Conservation (phyloP, 1,140 invertebrate genomes). For the Aphidius ervi region DNA sequence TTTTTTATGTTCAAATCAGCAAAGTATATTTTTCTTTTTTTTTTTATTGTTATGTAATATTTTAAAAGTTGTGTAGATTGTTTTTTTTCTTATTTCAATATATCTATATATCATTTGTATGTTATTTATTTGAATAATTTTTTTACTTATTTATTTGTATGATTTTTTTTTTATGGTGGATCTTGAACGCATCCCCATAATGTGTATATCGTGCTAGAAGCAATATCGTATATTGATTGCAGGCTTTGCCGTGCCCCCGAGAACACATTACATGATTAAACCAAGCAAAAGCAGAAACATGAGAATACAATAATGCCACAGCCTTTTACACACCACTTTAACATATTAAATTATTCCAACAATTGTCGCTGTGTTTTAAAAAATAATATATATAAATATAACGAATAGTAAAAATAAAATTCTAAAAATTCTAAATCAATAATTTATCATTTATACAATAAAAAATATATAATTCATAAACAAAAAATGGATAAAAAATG, state of each 20-base stretch:
- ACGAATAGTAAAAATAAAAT: constrained; percentile 5
- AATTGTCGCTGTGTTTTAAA: constrained; percentile 14
- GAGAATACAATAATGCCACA: constrained; percentile 33
- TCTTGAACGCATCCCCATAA: constrained; percentile 42
- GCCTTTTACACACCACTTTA: constrained; percentile 51
- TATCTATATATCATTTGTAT: not conserved
- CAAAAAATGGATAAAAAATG: no score
- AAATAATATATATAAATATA: not conserved
- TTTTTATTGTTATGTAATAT: not conserved
- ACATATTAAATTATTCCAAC: constrained; percentile 53
- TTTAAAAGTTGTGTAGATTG: not conserved
- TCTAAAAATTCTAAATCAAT: no score
- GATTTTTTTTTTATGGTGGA: constrained; percentile 14
- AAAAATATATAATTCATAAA: no score
- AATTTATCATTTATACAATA: no score
- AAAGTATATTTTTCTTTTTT: no score
- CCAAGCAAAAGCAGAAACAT: constrained; percentile 23
- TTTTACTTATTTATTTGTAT: constrained; percentile 1
- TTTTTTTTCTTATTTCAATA: not conserved
- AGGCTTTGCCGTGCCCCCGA: constrained; percentile 40
- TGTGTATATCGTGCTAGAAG: constrained; percentile 38
- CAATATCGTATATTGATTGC: constrained; percentile 54
- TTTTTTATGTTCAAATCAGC: no score
- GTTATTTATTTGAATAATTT: not conserved
- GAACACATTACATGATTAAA: constrained; percentile 55